Percentiles rank a stretch among this genome's conserved stretches.
Evolutionary conservation across 2,888 invertebrate genomes (phyloP).

Genomic region (Drosophila anomelani): DNA sequence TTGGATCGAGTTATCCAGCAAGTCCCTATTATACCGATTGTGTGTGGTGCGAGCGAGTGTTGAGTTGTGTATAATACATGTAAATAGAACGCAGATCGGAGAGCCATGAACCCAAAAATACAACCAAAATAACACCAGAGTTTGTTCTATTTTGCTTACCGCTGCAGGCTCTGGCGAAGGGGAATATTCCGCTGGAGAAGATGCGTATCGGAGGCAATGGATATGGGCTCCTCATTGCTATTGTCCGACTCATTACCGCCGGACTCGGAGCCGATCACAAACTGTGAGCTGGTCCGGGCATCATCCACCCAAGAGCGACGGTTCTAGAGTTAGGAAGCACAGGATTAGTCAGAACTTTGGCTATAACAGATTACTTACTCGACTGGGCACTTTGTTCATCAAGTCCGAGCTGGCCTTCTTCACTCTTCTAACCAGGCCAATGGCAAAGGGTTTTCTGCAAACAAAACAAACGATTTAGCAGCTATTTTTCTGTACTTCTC

Average conservation of each 20-base stretch:
- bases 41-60: slow-evolving; percentile 48
- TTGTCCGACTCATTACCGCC: slow-evolving; percentile 92
- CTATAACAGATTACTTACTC: slow-evolving; percentile 85
- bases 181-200: slow-evolving; percentile 85
- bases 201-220: slow-evolving; percentile 85
- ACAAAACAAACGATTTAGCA: neutral
- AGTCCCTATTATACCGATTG: slow-evolving; percentile 82
- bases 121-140: neutral
- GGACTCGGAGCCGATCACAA: slow-evolving; percentile 89
- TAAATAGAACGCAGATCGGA: slow-evolving; percentile 66
- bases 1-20: slow-evolving; percentile 87
- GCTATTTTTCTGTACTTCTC: fast-evolving
- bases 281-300: slow-evolving; percentile 88
- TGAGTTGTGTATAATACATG: slow-evolving; percentile 64
- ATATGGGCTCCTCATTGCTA: slow-evolving; percentile 88
- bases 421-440: slow-evolving; percentile 93
- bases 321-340: slow-evolving; percentile 85
- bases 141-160: slow-evolving; percentile 82
- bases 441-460: slow-evolving; percentile 92
- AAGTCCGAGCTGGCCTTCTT: slow-evolving; percentile 94
- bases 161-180: slow-evolving; percentile 86
- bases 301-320: slow-evolving; percentile 91
- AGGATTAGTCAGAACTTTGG: neutral
- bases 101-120: slow-evolving; percentile 47
- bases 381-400: slow-evolving; percentile 91